Conservation (phyloP, 2,888 invertebrate species). For the Hypolimnas misippus region DNA sequence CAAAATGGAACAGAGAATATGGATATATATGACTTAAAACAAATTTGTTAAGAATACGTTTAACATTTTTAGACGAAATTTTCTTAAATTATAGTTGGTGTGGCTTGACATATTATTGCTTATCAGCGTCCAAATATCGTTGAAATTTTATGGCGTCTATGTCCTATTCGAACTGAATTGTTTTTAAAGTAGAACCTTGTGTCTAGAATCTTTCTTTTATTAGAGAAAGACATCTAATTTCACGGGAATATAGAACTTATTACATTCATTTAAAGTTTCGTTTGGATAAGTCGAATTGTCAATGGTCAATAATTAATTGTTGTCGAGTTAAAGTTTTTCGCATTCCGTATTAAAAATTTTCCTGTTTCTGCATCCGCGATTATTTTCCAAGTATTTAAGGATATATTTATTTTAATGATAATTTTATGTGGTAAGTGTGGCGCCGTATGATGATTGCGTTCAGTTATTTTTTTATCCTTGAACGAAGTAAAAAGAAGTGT, state of each 20-base stretch:
- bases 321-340: constrained; percentile 15
- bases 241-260: constrained; percentile 6
- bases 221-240: constrained; percentile 1
- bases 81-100: too few species aligned
- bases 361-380: constrained; percentile 20
- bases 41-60: too few species aligned
- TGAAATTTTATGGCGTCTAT: not conserved
- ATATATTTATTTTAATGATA: constrained; percentile 1
- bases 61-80: too few species aligned
- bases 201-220: constrained; percentile 15
- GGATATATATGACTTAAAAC: too few species aligned
- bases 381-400: constrained; percentile 13
- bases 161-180: constrained; percentile 8
- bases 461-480: not conserved
- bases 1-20: too few species aligned
- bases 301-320: constrained; percentile 12
- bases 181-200: constrained; percentile 19
- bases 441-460: not conserved
- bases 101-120: too few species aligned
- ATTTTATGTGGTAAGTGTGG: not conserved
- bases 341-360: constrained; percentile 17
- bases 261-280: not conserved
- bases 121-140: too few species aligned
- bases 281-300: not conserved
- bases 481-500: not conserved